phyloP scores from a whole-genome alignment of 2,888 invertebrate genomes.

The Dasysyrphus albostriatus region DNA sequence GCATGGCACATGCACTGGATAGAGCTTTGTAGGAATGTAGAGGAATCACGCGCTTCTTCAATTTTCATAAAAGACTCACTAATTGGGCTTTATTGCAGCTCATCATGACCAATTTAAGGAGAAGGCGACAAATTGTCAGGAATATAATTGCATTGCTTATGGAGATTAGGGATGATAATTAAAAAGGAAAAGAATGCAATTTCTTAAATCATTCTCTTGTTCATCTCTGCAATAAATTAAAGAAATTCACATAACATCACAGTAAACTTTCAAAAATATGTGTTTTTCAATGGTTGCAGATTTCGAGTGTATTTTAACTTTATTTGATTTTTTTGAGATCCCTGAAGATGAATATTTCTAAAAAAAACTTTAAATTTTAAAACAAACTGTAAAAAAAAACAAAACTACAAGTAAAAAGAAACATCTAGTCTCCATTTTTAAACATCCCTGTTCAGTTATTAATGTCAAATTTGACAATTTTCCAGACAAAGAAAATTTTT shows the following conservation, averaged over 20 bases:
- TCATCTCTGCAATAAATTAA: too few species aligned
- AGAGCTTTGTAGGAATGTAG: slow-evolving; percentile 8
- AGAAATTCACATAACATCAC: too few species aligned
- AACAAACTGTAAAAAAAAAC: too few species aligned
- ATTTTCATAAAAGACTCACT: slow-evolving; percentile 31
- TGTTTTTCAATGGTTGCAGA: too few species aligned
- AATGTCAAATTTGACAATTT: neutral
- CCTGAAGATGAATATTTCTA: too few species aligned
- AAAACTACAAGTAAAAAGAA: too few species aligned
- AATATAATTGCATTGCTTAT: slow-evolving; percentile 1
- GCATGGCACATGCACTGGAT: neutral
- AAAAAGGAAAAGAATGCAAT: neutral
- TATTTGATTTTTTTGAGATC: too few species aligned
- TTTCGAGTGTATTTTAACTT: too few species aligned
- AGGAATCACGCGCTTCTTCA: neutral
- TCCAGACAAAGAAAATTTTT: neutral
- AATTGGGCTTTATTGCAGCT: slow-evolving; percentile 51
- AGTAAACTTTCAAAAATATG: too few species aligned
- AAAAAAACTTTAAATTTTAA: too few species aligned
- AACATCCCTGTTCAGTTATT: too few species aligned
- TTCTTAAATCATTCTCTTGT: neutral
- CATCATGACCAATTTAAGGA: slow-evolving; percentile 21
- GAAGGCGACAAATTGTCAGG: neutral
- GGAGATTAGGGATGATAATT: neutral
- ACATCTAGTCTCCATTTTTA: too few species aligned